A percentile compares a stretch with the other conserved stretches of the same genome.
These are phyloP conservation scores for Nyctibius bracteatus DNA, from an alignment of 2,113 vertebrate species.

Conservation along the genomic window DNA sequence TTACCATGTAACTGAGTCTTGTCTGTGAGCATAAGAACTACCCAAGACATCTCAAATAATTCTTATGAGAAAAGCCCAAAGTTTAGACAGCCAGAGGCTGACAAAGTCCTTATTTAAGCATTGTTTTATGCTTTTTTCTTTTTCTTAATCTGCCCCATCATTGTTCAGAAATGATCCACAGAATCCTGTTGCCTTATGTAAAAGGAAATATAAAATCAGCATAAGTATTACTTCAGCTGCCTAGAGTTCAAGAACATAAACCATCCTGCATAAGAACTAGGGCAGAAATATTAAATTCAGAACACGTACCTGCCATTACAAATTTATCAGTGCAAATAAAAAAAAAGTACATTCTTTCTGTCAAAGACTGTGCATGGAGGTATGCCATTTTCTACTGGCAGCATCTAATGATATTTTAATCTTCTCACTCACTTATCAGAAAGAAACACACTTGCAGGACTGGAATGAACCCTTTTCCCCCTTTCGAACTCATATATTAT, in stretches of 20 bases:
- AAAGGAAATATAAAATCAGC: background rate
- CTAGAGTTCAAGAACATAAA: background rate
- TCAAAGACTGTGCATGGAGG: background rate
- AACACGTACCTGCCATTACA: background rate
- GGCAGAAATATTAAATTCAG: background rate
- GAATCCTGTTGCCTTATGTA: background rate
- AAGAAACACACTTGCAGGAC: background rate
- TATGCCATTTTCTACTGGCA: background rate
- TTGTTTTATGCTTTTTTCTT: background rate
- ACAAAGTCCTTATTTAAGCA: background rate
- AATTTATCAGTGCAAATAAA: constrained; percentile 5
- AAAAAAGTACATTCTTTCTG: background rate
- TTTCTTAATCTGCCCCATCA: background rate
- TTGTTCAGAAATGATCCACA: background rate
- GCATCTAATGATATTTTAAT: background rate
- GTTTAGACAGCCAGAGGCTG: background rate
- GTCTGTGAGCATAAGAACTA: background rate
- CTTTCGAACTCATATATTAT: background rate
- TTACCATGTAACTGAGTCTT: background rate
- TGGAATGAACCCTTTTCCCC: background rate
- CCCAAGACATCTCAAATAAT: background rate
- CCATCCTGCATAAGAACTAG: background rate
- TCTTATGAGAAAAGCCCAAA: background rate
- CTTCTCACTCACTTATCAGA: constrained; percentile 6
- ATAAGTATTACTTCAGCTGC: background rate